Evolutionary conservation across 2,113 vertebrate species (phyloP), one percentile per base, ranked within the genome.

Genomic region (Gallinago media): DNA sequence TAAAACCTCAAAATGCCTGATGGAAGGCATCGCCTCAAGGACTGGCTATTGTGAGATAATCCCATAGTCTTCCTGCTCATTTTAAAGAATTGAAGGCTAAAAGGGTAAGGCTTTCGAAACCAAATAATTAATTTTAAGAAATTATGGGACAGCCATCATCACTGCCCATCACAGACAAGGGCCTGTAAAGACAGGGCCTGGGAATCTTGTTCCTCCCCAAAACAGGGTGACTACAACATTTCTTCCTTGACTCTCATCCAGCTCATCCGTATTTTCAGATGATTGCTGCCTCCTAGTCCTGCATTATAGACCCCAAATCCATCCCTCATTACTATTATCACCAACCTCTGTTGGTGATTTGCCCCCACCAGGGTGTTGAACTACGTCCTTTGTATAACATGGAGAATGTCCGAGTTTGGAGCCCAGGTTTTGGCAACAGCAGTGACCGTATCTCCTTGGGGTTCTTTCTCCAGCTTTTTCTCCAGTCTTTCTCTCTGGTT

Each of bases 1-100:
- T 93, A 92, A 96, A 96, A 47, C 19, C 91, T 94, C 83, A 71
- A 46, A 78, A 89, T 27, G 75, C 32, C 73, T 86, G 73, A 36
- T 82, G 62, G 55, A 91, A 94, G 77, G 81, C 22, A 0, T 89
- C 0, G 2, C 80, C 93, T 81, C 49, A 7, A 75, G 83, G 56
- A 7, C 71, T 62, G 81, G 27, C 6, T 76, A 4, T 62, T 72
- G 77, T 42, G 74, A 91, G 87, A 32, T 38, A 82, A 26, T 66
- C 58, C 49, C 25, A 2, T 3, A 34, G 66, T 12, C 14, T 81
- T 89, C 54, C 66, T 76, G 73, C 31, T 65, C 44, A 42, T 72
- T 68, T 77, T 65, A 61, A 91, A 89, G 70, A 80, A 76, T 3
- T 42, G 12, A 71, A 25, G 66, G 46, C 32, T 72, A 49, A 91